Conservation (phyloP, 2,113 vertebrate genomes). For the Rhinopomastus cyanomelas region DNA sequence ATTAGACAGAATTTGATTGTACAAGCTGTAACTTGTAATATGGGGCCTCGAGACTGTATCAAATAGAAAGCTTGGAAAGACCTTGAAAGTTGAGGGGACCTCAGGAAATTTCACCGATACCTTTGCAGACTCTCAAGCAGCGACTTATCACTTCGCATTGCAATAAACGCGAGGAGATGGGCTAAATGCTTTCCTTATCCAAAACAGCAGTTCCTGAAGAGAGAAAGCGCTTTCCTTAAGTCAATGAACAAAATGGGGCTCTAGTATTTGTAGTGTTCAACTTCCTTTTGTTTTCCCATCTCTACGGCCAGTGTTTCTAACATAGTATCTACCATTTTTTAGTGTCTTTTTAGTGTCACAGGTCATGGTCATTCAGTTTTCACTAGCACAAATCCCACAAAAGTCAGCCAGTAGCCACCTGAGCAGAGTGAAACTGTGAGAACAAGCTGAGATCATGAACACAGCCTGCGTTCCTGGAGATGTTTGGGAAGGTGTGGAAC, state of each 20-base stretch:
- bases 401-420: background rate
- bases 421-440: background rate
- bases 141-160: fast-evolving
- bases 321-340: background rate
- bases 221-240: background rate
- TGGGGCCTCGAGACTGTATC: background rate
- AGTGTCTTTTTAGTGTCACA: background rate
- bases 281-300: background rate
- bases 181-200: background rate
- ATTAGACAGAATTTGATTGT: background rate
- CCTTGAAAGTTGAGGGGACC: background rate
- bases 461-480: background rate
- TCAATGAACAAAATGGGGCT: background rate
- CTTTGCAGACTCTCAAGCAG: background rate
- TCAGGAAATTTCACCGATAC: background rate
- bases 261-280: background rate
- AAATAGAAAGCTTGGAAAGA: background rate
- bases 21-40: background rate
- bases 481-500: background rate
- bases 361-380: background rate
- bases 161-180: background rate
- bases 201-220: background rate
- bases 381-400: background rate
- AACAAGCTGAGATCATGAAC: background rate
- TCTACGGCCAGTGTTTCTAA: background rate